A percentile compares a stretch with the other conserved stretches of the same genome.
These are phyloP conservation scores for Heliconius hewitsoni DNA, from an alignment of 1,140 invertebrate genomes.

Conservation along the genomic window DNA sequence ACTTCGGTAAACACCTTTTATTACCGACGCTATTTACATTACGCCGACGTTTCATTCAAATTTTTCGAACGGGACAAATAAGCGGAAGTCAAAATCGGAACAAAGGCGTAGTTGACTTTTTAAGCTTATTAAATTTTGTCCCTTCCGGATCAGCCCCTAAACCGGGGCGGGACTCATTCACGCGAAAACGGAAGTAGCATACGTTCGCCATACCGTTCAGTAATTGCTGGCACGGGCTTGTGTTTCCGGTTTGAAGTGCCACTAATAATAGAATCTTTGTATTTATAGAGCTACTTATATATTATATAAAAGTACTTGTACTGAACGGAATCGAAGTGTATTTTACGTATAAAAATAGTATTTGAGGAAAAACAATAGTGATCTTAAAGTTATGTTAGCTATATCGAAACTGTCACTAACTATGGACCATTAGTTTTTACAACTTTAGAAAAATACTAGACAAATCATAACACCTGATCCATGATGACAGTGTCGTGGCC, in stretches of 20 bases:
- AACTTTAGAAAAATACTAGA: background rate
- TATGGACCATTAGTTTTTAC: background rate
- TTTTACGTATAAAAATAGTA: background rate
- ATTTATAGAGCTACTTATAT: constrained; percentile 1
- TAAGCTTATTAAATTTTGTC: constrained; percentile 73
- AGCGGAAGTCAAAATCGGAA: constrained; percentile 62
- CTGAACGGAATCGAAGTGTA: background rate
- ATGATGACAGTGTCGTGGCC: background rate
- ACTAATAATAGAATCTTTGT: constrained; percentile 56
- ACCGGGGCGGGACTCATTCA: constrained; percentile 64
- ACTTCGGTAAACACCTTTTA: constrained; percentile 3
- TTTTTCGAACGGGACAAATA: constrained; percentile 45
- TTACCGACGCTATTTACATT: constrained; percentile 17
- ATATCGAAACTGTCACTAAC: background rate
- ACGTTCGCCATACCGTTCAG: constrained; percentile 65
- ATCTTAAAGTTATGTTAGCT: background rate
- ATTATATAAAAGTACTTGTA: background rate
- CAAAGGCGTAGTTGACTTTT: constrained; percentile 69
- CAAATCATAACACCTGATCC: background rate
- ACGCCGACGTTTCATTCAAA: constrained; percentile 33
- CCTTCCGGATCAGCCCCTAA: constrained; percentile 73
- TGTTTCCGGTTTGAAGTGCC: constrained; percentile 65
- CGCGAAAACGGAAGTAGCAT: constrained; percentile 77
- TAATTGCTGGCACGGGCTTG: constrained; percentile 74
- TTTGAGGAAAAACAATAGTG: background rate